Conservation (phyloP, 2,888 invertebrate genomes). For the Dendrolimus houi region DNA sequence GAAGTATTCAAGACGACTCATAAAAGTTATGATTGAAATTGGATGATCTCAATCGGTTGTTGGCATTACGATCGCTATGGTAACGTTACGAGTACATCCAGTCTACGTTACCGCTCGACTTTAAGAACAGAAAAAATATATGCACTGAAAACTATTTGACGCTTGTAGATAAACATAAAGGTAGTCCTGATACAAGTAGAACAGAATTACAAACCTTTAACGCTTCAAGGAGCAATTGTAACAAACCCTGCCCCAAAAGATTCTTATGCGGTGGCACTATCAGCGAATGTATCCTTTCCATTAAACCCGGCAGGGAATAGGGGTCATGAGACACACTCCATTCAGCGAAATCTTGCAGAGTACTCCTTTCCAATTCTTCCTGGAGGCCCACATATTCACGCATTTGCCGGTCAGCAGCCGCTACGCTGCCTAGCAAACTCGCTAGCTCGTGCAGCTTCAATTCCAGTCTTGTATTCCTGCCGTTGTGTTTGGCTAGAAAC, state of each 20-base stretch:
- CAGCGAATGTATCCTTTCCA: constrained; percentile 80
- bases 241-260: constrained; percentile 61
- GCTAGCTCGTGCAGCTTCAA: constrained; percentile 78
- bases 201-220: constrained; percentile 43
- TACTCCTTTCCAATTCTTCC: constrained; percentile 76
- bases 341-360: constrained; percentile 82
- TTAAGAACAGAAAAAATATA: neutral
- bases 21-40: too few species aligned
- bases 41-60: too few species aligned
- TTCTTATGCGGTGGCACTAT: constrained; percentile 68
- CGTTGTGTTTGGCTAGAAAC: constrained; percentile 53
- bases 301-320: constrained; percentile 78
- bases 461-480: constrained; percentile 68
- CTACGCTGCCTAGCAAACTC: constrained; percentile 76
- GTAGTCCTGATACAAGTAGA: too few species aligned
- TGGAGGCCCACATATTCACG: constrained; percentile 71
- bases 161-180: neutral
- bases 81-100: too few species aligned
- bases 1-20: too few species aligned
- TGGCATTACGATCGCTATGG: too few species aligned
- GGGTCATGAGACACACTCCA: constrained; percentile 82
- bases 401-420: constrained; percentile 77
- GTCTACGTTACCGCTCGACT: too few species aligned
- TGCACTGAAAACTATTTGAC: neutral
- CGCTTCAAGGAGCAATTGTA: constrained; percentile 48